These are phyloP conservation scores for Holcopasites calliopsidis DNA, from an alignment of 1,140 invertebrate species.

Conservation along the genomic window DNA sequence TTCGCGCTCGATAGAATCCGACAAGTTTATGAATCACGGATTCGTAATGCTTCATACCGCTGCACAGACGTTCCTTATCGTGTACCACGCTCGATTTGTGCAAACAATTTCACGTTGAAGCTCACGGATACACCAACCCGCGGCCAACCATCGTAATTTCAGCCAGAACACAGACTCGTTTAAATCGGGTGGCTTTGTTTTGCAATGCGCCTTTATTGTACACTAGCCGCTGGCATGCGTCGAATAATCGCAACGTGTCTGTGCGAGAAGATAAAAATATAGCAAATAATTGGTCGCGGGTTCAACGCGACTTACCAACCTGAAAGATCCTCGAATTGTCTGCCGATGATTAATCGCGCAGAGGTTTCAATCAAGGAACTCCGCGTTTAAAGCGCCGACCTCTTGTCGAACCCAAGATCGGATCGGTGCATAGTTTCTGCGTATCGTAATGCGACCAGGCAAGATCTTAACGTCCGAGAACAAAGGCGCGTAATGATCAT, in stretches of 20 bases:
- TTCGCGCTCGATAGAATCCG: slow-evolving; percentile 32
- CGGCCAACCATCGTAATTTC: neutral
- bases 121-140: too few species aligned
- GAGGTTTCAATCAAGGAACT: neutral
- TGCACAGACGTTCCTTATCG: slow-evolving; percentile 19
- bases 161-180: neutral
- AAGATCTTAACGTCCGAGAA: slow-evolving; percentile 30
- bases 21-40: slow-evolving; percentile 52
- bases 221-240: neutral
- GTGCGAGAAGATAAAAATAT: neutral
- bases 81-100: slow-evolving; percentile 10
- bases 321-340: neutral
- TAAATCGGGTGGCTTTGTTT: neutral
- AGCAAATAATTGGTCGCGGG: neutral
- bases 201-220: neutral
- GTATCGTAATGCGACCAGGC: slow-evolving; percentile 10
- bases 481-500: slow-evolving; percentile 50
- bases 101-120: slow-evolving; percentile 2
- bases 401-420: slow-evolving; percentile 26
- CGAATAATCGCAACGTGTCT: neutral
- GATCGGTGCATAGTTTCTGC: slow-evolving; percentile 39
- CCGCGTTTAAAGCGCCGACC: neutral
- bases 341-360: slow-evolving; percentile 4
- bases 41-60: neutral
- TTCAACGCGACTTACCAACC: neutral